Base-by-base conservation (phyloP, 2,113 vertebrate species). In the Etia nguti region DNA sequence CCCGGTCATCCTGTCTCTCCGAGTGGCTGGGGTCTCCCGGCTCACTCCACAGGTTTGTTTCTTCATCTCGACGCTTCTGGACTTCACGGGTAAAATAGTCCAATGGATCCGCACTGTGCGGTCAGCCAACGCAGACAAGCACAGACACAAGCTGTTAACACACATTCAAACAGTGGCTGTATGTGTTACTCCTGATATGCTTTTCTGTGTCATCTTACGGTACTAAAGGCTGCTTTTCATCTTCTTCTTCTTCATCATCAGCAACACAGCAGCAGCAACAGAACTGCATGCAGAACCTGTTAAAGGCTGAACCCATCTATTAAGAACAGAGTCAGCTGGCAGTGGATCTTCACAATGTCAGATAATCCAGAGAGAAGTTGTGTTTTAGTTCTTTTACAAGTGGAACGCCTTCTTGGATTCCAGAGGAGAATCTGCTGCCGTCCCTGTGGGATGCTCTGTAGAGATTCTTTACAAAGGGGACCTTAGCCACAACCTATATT, bases 41-140 rank as follows among this genome's bases (percentile, higher is more conserved):
- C 52, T 96, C 95, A 26, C 94, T 97, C 97, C 97, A 97, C 80
- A 98, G 90, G 86, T 98, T 97, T 12, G 96, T 95, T 89, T 97
- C 97, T 86, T 98, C 97, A 8, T 97, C 97, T 2, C 96, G 93
- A 12, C 96, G 93, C 73, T 96, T 96, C 92, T 97, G 96, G 29
- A 96, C 97, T 48, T 97, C 96, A 3, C 96, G 96, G 38, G 96
- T 96, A 81, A 97, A 97, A 86, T 97, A 97, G 82, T 96, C 95
- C 91, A 97, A 80, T 0, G 97, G 97, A 59, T 97, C 97, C 46
- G 94, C 91, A 85, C 95, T 96, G 73, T 3, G 54, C 15, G 7
- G 31, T 36, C 12, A 31, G 24, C 15, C 79, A 43, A 65, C 16
- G 81, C 15, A 86, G 43, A 91, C 29, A 90, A 62, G 65, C 9